phyloP scores from a whole-genome alignment of 2,797 vertebrate genomes.

The Carapus acus region DNA sequence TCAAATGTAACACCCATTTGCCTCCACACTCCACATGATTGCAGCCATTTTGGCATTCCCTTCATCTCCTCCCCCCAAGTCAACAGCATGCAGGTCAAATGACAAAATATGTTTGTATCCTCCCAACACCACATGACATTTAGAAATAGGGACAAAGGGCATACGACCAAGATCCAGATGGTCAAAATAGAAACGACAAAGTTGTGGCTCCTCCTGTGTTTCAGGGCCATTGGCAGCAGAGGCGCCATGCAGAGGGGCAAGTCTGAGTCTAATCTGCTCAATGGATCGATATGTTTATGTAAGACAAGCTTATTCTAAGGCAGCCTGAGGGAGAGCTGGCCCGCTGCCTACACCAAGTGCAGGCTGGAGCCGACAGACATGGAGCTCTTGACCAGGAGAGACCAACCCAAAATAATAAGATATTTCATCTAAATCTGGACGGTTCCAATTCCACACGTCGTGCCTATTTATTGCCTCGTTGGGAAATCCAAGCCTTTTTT shows the following conservation, averaged over 20 bases:
- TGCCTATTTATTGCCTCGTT: slow-evolving; percentile 27
- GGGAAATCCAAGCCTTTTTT: too few relatives aligned
- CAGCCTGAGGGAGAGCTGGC: slow-evolving; percentile 17
- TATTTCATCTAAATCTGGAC: too few relatives aligned
- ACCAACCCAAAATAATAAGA: too few relatives aligned
- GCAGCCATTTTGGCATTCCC: slow-evolving; percentile 9
- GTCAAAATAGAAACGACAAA: background rate
- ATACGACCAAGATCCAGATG: background rate
- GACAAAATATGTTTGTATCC: background rate
- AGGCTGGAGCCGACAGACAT: slow-evolving; percentile 14
- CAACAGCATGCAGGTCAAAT: slow-evolving; percentile 5
- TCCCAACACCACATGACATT: background rate
- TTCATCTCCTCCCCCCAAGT: background rate
- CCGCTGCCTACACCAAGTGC: slow-evolving; percentile 15
- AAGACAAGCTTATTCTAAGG: slow-evolving; percentile 19
- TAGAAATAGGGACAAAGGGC: slow-evolving; percentile 3
- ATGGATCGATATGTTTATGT: slow-evolving; percentile 27
- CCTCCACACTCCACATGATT: slow-evolving; percentile 18
- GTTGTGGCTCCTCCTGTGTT: background rate
- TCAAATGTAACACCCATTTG: slow-evolving; percentile 16
- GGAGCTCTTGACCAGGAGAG: background rate
- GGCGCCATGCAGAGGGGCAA: background rate
- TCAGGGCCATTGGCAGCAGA: background rate
- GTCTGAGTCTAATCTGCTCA: background rate
- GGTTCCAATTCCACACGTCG: too few relatives aligned